Conservation (phyloP, 1,140 invertebrate genomes). For the Globodera rostochiensis region DNA sequence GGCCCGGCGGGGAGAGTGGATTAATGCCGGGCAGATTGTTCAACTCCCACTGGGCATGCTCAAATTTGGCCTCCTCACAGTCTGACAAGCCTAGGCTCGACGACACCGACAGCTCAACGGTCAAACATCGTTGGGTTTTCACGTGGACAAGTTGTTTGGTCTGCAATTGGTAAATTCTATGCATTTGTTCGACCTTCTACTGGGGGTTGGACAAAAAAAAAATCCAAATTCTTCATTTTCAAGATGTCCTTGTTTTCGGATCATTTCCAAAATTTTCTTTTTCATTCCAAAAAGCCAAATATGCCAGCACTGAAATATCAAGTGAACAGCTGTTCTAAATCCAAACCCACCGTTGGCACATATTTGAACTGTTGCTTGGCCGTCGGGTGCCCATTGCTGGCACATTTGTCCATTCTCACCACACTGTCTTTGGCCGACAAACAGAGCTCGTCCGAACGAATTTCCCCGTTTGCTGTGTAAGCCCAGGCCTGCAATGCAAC, state of each 20-base stretch:
- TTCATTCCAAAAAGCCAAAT: neutral
- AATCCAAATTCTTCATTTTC: constrained; percentile 27
- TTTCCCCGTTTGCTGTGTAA: constrained; percentile 47
- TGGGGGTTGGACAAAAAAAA: neutral
- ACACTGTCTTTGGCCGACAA: constrained; percentile 25
- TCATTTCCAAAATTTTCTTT: constrained; percentile 1
- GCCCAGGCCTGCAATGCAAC: constrained; percentile 44
- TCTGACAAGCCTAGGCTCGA: neutral
- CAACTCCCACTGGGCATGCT: constrained; percentile 16
- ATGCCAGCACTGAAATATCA: too few relatives aligned
- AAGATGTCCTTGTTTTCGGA: constrained; percentile 20
- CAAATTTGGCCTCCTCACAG: neutral
- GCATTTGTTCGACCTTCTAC: neutral
- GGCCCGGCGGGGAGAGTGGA: constrained; percentile 3
- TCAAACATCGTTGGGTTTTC: constrained; percentile 28
- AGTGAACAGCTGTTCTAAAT: neutral
- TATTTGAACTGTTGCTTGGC: constrained; percentile 39
- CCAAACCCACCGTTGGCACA: constrained; percentile 29
- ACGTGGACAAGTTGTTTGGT: constrained; percentile 30
- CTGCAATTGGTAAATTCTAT: constrained; percentile 30
- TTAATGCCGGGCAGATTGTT: neutral
- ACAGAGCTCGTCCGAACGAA: constrained; percentile 53
- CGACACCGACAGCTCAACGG: neutral
- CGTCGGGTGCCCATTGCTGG: constrained; percentile 32
- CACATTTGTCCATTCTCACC: constrained; percentile 50